phyloP scores from a whole-genome alignment of 2,888 invertebrate species.

The Andricus curvator region DNA sequence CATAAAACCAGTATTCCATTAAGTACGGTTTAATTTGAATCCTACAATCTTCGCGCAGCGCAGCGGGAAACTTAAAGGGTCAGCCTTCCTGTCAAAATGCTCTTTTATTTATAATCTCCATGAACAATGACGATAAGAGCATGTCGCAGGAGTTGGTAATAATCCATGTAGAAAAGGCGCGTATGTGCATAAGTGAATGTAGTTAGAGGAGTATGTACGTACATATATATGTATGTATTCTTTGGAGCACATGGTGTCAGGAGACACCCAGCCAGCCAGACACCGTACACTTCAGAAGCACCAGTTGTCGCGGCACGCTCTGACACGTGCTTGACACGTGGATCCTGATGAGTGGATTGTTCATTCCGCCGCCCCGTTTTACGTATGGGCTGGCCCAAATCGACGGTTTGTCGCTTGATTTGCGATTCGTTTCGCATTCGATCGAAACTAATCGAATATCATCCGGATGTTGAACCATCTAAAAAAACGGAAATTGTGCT shows the following conservation, averaged over 20 bases:
- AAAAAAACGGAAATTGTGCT: too few relatives aligned
- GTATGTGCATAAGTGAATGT: constrained; percentile 44
- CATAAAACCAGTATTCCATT: neutral
- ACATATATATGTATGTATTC: constrained; percentile 49
- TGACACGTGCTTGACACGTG: constrained; percentile 76
- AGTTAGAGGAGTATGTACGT: neutral
- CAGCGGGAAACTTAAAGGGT: constrained; percentile 21
- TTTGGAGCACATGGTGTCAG: constrained; percentile 69
- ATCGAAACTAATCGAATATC: constrained; percentile 41
- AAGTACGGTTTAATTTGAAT: neutral
- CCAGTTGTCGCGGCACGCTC: constrained; percentile 75
- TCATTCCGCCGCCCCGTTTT: constrained; percentile 71
- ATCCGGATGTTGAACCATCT: neutral
- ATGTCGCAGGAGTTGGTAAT: constrained; percentile 40
- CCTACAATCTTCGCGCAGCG: constrained; percentile 4
- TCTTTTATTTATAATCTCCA: constrained; percentile 48
- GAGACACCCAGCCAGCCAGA: constrained; percentile 61
- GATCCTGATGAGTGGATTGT: constrained; percentile 75
- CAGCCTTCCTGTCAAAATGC: constrained; percentile 47
- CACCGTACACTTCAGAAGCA: constrained; percentile 63
- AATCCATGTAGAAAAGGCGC: constrained; percentile 52
- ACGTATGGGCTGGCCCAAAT: constrained; percentile 52
- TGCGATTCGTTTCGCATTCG: constrained; percentile 48
- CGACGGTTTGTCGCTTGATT: constrained; percentile 56
- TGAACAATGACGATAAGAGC: constrained; percentile 42